A percentile compares a stretch with the other conserved stretches of the same genome.
Evolutionary conservation across 2,888 invertebrate species (phyloP).

Genomic region (Acronicta alni): DNA sequence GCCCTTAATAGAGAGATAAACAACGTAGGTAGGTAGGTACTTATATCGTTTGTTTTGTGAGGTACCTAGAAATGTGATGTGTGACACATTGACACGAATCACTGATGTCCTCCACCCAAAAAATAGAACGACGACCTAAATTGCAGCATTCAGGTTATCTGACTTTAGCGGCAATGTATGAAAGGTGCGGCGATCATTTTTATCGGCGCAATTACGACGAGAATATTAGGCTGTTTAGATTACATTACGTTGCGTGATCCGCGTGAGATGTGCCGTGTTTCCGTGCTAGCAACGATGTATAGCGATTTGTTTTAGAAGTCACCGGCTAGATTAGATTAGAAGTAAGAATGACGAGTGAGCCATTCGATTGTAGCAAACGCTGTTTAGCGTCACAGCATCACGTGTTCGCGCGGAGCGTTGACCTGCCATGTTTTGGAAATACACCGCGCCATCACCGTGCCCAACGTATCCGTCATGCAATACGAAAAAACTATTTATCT

Average conservation of each 20-base stretch:
- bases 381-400: conserved; percentile 79
- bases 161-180: conserved; percentile 64
- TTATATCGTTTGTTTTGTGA: conserved; percentile 50
- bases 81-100: conserved; percentile 70
- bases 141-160: conserved; percentile 78
- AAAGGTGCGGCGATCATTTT: conserved; percentile 60
- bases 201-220: conserved; percentile 35
- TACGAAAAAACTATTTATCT: conserved; percentile 70
- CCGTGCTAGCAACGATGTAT: conserved; percentile 62
- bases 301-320: conserved; percentile 51
- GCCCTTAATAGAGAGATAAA: conserved; percentile 63
- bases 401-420: conserved; percentile 81
- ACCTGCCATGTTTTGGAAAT: conserved; percentile 86
- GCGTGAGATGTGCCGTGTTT: conserved; percentile 32
- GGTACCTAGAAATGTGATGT: conserved; percentile 33
- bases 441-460: conserved; percentile 66
- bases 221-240: conserved; percentile 30
- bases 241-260: conserved; percentile 56
- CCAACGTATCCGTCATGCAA: conserved; percentile 68
- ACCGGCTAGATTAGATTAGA: conserved; percentile 71
- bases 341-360: conserved; percentile 67
- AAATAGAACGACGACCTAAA: conserved; percentile 77
- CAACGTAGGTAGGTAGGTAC: conserved; percentile 15
- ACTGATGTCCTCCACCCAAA: conserved; percentile 63
- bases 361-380: conserved; percentile 66